Base-by-base conservation (phyloP, 2,888 invertebrate species). In the Drosophila macrospina region DNA sequence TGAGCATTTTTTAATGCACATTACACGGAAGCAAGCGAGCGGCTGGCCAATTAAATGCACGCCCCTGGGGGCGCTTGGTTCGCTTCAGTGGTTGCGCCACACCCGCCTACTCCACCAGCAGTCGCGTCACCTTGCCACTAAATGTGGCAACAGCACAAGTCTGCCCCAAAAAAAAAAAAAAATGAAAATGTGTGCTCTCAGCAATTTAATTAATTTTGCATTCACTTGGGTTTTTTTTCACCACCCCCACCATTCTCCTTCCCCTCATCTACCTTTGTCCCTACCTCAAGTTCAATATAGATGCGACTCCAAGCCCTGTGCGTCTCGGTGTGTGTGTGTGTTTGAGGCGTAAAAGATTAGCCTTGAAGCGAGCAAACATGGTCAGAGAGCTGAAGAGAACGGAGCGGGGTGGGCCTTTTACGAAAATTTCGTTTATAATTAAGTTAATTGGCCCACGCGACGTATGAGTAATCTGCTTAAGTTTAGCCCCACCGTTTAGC, bases 401-500 rank as follows among this genome's bases (percentile, higher is more conserved):
- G 28, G 15, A 37, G 15, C n/a, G 11, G 28, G 57, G 24, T 37
- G 6, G 37, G 34, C 55, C 13, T 42, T 54, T 41, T 34, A 56
- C 48, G 34, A 44, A 47, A 55, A 67, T 69, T 61, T 63, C 45
- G 61, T 77, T 74, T 67, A 68, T 74, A 83, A 78, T 82, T 77
- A 74, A 82, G 55, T 74, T 80, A 80, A 83, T 77, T 79, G 77
- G 67, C 62, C 78, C 74, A 74, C 57, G 72, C 67, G 74, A 79
- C 80, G 83, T 80, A 83, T 84, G 85, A 74, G 83, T 83, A 84
- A 85, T 84, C 78, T 68, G 61, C 61, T 72, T 72, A 77, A 47
- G 68, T 57, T 61, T 47, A 68, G 62, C 61, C 68, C 63, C 44
- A 57, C 56, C n/a, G n/a, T n/a, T n/a, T 74, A 74, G 67, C 78